phyloP scores from a whole-genome alignment of 2,113 vertebrate genomes.

The Nansenia antarctica region DNA sequence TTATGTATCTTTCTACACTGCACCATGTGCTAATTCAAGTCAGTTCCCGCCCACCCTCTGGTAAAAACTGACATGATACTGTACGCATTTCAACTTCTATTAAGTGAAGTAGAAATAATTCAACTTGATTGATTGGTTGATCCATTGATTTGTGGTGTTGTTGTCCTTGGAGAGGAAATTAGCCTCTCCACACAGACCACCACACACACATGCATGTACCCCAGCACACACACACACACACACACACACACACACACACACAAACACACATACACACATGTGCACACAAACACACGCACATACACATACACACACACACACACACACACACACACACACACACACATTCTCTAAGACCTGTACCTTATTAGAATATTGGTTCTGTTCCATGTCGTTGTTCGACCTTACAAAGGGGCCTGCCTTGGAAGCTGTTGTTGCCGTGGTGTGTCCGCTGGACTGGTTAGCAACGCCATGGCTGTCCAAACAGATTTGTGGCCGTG shows the following conservation, averaged over 20 bases:
- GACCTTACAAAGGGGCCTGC: constrained; percentile 24
- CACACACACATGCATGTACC: too few relatives aligned
- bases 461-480: constrained; percentile 66
- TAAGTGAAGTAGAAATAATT: neutral
- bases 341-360: constrained; percentile 23
- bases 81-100: neutral
- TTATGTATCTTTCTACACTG: neutral
- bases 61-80: neutral
- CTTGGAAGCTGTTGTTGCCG: constrained; percentile 19
- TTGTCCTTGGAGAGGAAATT: too few relatives aligned
- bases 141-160: neutral
- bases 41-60: neutral
- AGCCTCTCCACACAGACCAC: too few relatives aligned
- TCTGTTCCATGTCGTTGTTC: constrained; percentile 43
- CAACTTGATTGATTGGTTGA: neutral
- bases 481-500: constrained; percentile 55
- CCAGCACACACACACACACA: too few relatives aligned
- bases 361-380: constrained; percentile 42
- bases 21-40: neutral
- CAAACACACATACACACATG: too few relatives aligned
- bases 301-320: too few relatives aligned
- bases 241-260: too few relatives aligned
- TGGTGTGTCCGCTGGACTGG: constrained; percentile 57
- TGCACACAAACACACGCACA: too few relatives aligned
- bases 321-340: too few relatives aligned